phyloP scores from a whole-genome alignment of 1,140 invertebrate species.

The Ostrea denselamellosa region DNA sequence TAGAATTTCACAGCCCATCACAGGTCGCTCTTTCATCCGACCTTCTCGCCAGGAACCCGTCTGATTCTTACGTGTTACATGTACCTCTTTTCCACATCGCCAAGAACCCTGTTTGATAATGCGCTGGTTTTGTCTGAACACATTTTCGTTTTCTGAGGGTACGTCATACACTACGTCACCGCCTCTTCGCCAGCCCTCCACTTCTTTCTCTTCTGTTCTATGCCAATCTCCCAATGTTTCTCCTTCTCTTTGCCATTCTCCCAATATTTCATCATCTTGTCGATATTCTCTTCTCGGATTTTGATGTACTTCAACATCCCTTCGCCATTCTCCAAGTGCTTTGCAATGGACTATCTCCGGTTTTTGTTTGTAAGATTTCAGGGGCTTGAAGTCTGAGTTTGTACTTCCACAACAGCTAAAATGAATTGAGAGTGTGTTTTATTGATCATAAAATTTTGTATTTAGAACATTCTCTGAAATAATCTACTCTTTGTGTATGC shows the following conservation, averaged over 20 bases:
- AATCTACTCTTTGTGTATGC: not conserved
- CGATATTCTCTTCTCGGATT: not conserved
- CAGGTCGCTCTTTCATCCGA: not conserved
- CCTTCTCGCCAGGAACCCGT: conserved; percentile 12
- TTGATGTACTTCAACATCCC: not conserved
- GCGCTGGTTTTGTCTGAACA: conserved; percentile 7
- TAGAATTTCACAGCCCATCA: conserved; percentile 41
- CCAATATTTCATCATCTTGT: not conserved
- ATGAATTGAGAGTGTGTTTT: not conserved
- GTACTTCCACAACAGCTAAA: conserved; percentile 8
- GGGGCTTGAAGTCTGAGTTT: not conserved
- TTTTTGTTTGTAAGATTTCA: conserved; percentile 8
- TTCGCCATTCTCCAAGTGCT: conserved; percentile 10
- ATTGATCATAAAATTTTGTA: no score
- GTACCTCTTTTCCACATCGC: not conserved
- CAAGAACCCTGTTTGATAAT: conserved; percentile 11
- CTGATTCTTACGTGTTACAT: not conserved
- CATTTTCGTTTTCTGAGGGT: conserved; percentile 15
- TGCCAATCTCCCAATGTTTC: conserved; percentile 24
- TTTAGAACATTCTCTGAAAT: not conserved
- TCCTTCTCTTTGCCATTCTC: conserved; percentile 4
- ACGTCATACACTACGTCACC: conserved; percentile 36
- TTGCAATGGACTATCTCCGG: conserved; percentile 5
- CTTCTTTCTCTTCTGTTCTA: not conserved
- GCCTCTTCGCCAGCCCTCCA: not conserved